Evolutionary conservation across 2,797 vertebrate species (phyloP).

Genomic region (Cyprinodon diabolis): DNA sequence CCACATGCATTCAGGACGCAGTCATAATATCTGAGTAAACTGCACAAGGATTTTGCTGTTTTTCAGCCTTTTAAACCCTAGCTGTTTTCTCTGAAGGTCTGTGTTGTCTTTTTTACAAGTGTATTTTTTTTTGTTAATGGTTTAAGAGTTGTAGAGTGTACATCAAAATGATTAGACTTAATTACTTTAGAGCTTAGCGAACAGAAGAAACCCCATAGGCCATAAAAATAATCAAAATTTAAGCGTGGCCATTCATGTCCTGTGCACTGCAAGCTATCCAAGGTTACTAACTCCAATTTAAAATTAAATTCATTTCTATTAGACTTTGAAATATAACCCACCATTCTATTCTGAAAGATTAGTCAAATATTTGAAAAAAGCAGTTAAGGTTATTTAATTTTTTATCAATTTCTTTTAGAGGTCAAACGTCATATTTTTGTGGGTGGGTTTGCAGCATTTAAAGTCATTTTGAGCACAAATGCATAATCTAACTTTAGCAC

Average conservation of each 20-base stretch:
- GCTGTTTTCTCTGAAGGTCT: background rate
- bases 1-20: background rate
- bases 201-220: background rate
- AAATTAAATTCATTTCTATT: background rate
- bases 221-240: constrained; percentile 5
- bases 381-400: background rate
- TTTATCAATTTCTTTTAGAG: background rate
- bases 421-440: too few species aligned
- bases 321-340: too few species aligned
- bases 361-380: background rate
- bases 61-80: background rate
- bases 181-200: constrained; percentile 15
- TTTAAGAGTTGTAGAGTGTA: background rate
- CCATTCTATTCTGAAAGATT: background rate
- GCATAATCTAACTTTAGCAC: too few species aligned
- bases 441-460: too few species aligned
- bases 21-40: background rate
- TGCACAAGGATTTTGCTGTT: background rate
- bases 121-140: background rate
- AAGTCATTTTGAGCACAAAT: too few species aligned
- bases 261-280: background rate
- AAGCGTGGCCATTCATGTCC: background rate
- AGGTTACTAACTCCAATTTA: background rate
- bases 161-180: constrained; percentile 9
- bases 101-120: background rate